These are phyloP conservation scores for Masnerella sp. DNA, from an alignment of 2,888 invertebrate genomes.

Conservation along the genomic window DNA sequence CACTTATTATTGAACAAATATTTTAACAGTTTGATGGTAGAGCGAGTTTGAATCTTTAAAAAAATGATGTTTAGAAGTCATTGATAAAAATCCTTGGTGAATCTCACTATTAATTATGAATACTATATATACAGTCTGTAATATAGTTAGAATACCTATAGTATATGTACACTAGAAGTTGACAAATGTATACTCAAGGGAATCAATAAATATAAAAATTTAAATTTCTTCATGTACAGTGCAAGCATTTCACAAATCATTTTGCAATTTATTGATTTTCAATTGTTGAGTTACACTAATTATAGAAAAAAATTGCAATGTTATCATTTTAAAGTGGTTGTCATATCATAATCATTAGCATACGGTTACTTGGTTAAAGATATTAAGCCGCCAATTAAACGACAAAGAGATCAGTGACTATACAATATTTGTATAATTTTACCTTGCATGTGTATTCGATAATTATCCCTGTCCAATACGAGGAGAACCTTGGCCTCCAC, in stretches of 20 bases:
- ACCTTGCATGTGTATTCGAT: conserved; percentile 86
- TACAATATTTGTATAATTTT: conserved; percentile 61
- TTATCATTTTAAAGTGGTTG: no score
- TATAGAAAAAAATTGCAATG: no score
- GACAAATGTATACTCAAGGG: conserved; percentile 6
- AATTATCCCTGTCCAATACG: conserved; percentile 90
- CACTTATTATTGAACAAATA: no score
- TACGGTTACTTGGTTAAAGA: not conserved
- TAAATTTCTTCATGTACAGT: not conserved
- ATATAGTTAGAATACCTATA: not conserved
- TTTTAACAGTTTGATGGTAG: no score
- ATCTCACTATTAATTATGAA: conserved; percentile 36
- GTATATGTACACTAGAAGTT: conserved; percentile 16
- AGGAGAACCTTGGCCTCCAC: conserved; percentile 86
- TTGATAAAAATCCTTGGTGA: conserved; percentile 43
- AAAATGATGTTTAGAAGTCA: conserved; percentile 10
- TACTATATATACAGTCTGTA: conserved; percentile 3
- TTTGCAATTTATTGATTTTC: not conserved
- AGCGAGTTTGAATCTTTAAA: no score
- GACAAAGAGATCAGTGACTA: not conserved
- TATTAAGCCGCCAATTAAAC: not conserved
- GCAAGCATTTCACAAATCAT: not conserved
- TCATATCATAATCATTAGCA: not conserved
- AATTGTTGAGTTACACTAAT: no score
- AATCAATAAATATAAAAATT: conserved; percentile 41